Base-by-base conservation (phyloP, 30 jellyfish, hydroid and myxozoan species). In the Euphysa ruthae region DNA sequence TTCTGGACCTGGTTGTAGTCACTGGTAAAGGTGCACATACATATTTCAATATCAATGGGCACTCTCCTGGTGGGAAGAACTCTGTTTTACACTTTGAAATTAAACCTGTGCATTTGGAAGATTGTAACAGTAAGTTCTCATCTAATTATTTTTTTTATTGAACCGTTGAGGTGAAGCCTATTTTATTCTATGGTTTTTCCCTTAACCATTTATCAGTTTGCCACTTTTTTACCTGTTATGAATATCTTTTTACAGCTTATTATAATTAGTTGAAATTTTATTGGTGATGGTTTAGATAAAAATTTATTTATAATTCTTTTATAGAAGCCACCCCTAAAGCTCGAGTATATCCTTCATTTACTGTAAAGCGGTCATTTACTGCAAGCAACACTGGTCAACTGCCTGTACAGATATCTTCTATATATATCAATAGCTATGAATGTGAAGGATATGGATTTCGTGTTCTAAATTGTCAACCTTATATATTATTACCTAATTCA, bases 21-120 rank as follows among this genome's bases (percentile, higher is more conserved):
- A 92, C 78, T 35, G 98, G 98, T 13, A 93, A 90, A 77, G 98
- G 98, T 0, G 98, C 98, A 1, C 88, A 77, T 22, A 85, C 93
- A 4, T 77, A 90, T 31, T 71, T 90, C 69, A 90, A 83, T 14
- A 90, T 90, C 27, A 82, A 90, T 43, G 94, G 84, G 55, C 70
- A 81, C 28, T 49, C 80, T 25, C 94, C 98, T 0, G 93, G 98
- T 26, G 25, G 58, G 35, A 91, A 81, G n/a, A 78, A 94, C 15
- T 73, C 85, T 30, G 71, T 90, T 3, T 74, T 90, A 21, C 77
- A 78, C 18, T 90, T 90, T 58, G 95, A 90, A 64, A 35, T 90
- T 63, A 82, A 90, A 27, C 50, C 94, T n/a, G 58, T 58, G 58
- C 98, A 90, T 56, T 92, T 90, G 0, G 63, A 69, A 22, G 98